Evolutionary conservation across 2,888 invertebrate species (phyloP).

Genomic region (Scaptomyza polygonia): DNA sequence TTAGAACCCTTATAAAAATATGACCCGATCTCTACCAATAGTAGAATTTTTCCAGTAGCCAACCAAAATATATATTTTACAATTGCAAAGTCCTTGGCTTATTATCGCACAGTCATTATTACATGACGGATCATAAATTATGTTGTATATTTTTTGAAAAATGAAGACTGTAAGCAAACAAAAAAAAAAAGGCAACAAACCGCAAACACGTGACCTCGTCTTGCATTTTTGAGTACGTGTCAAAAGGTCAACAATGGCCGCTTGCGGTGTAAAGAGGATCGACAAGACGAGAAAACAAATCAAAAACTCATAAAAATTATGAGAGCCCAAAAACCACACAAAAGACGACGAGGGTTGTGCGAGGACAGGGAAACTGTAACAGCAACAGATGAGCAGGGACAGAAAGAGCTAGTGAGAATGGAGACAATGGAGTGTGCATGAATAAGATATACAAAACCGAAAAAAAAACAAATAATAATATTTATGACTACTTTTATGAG

Average conservation of each 20-base stretch:
- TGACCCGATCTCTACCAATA: too few species aligned
- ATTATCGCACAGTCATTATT: conserved; percentile 42
- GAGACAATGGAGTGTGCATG: conserved; percentile 6
- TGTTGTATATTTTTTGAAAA: conserved; percentile 20
- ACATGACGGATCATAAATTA: conserved; percentile 68
- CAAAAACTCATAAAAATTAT: conserved; percentile 79
- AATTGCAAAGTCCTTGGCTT: conserved; percentile 36
- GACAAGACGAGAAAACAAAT: conserved; percentile 65
- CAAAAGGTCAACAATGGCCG: conserved; percentile 74
- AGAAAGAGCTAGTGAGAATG: neutral
- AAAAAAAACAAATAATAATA: conserved; percentile 76
- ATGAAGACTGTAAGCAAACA: conserved; percentile 21
- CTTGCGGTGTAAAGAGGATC: conserved; percentile 56
- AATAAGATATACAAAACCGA: conserved; percentile 17
- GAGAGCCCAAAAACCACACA: conserved; percentile 63
- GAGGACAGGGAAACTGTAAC: conserved; percentile 45
- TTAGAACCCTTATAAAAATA: too few species aligned
- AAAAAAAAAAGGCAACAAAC: conserved; percentile 35
- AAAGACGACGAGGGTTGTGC: conserved; percentile 71
- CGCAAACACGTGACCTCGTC: conserved; percentile 40
- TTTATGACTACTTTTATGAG: conserved; percentile 85
- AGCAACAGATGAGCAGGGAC: conserved; percentile 28
- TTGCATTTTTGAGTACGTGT: conserved; percentile 55
- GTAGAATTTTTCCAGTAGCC: conserved; percentile 12
- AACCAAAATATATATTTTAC: conserved; percentile 8